Percentiles rank a stretch among this genome's conserved stretches.
These are phyloP conservation scores for Eristalinus sepulchralis DNA, from an alignment of 2,888 invertebrate species.

Conservation along the genomic window DNA sequence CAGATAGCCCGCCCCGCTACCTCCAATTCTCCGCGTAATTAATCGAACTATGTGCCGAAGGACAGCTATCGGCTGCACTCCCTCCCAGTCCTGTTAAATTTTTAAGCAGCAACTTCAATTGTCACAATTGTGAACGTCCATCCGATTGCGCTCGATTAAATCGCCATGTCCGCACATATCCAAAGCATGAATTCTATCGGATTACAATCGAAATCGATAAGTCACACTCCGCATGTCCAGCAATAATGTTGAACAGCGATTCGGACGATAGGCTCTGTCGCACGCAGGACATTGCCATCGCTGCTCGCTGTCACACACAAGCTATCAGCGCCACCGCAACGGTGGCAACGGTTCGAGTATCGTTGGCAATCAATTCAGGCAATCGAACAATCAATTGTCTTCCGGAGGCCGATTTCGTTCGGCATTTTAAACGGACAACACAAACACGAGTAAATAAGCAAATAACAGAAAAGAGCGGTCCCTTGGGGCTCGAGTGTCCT, in stretches of 20 bases:
- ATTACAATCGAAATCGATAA: neutral
- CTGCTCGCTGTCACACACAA: neutral
- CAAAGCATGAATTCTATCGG: neutral
- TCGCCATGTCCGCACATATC: neutral
- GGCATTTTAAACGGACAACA: slow-evolving; percentile 28
- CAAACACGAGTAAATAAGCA: slow-evolving; percentile 27
- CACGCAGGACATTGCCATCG: neutral
- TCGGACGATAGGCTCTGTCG: neutral
- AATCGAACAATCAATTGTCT: slow-evolving; percentile 39
- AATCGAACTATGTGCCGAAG: neutral
- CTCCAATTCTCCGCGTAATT: too few relatives aligned
- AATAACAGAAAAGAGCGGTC: slow-evolving; percentile 11
- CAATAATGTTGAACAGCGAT: neutral
- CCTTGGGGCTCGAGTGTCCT: neutral
- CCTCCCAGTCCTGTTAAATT: neutral
- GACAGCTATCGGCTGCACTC: too few relatives aligned
- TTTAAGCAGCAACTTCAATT: neutral
- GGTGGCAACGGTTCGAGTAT: slow-evolving; percentile 14
- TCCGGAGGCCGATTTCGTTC: slow-evolving; percentile 35
- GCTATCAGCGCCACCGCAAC: neutral
- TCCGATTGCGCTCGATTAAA: neutral
- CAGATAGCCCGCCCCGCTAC: too few relatives aligned
- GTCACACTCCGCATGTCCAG: neutral
- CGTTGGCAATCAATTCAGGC: slow-evolving; percentile 37
- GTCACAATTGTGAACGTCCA: neutral